Evolutionary conservation across 2,797 vertebrate genomes (phyloP), one percentile per base, ranked within the genome.

Genomic region (Chelmon rostratus): DNA sequence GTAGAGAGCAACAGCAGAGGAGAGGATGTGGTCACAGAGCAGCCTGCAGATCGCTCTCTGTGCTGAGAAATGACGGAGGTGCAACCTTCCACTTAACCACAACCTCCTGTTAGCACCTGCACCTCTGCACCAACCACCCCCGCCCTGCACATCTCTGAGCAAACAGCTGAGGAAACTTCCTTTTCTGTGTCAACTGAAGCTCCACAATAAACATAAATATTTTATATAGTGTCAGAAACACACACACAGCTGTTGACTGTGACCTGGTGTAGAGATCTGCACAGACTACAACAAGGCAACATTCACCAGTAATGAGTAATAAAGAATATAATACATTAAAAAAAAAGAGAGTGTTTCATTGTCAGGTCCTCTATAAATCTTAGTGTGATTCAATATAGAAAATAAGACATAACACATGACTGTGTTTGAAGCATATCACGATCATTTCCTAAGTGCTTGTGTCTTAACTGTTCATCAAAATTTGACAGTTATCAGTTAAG

Each of bases 21-120:
- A 81, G 68, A 88, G 92, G 92, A 93, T 89, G 93, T 92, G 93
- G 93, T 91, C 73, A n/a, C 76, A 62, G 75, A 82, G 74, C 62
- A 70, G 81, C 74, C 68, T 79, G 88, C 74, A 81, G 47, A 31
- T 63, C 23, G 13, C 2, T 57, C 63, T 59, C 59, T n/a, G 42
- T 69, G 76, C 71, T 53, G 71, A 79, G 81, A 88, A 83, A 81
- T 11, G 13, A 57, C n/a, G n/a, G n/a, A n/a, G n/a, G n/a, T n/a
- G n/a, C n/a, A n/a, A n/a, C n/a, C n/a, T n/a, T n/a, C n/a, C n/a
- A n/a, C 76, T 58, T 82, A 2, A 89, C 91, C 91, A 11, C 91
- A 85, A 76, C 72, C 71, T 77, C 73, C 76, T 21, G 53, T 31
- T 66, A 59, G 0, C 52, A 93, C 81, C 90, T 93, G 89, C 84